Percentiles rank a stretch among this genome's conserved stretches.
These are phyloP conservation scores for Dipodomys ordii DNA, from an alignment of 2,113 vertebrate species.

Conservation along the genomic window DNA sequence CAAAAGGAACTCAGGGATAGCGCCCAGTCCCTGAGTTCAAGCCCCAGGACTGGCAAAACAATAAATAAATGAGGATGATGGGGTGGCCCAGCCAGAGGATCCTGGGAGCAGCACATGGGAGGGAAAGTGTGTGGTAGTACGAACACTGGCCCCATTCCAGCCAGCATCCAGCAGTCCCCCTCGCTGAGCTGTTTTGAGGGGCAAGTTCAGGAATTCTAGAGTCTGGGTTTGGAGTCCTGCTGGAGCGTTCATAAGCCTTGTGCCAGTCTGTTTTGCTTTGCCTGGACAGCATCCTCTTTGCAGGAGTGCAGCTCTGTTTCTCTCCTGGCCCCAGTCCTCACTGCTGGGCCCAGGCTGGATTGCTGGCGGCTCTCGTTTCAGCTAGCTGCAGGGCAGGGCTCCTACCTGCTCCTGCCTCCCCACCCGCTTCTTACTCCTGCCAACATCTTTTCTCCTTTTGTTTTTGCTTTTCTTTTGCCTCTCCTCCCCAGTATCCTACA, in stretches of 20 bases:
- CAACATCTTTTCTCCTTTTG: neutral
- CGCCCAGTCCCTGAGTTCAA: no score
- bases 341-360: neutral
- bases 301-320: neutral
- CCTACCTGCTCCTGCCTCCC: neutral
- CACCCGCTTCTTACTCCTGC: neutral
- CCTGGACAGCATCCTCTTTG: neutral
- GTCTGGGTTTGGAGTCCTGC: neutral
- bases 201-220: neutral
- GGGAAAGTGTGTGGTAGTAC: neutral
- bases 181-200: neutral
- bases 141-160: neutral
- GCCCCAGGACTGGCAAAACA: no score
- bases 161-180: neutral
- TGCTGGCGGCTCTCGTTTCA: neutral
- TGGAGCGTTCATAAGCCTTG: rapidly evolving
- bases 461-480: neutral
- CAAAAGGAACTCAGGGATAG: no score
- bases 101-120: neutral
- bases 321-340: neutral
- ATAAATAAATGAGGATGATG: no score
- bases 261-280: neutral
- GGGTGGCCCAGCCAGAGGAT: neutral
- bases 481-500: neutral
- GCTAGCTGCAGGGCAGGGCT: neutral